A percentile compares a stretch with the other conserved stretches of the same genome.
phyloP scores from a whole-genome alignment of 2,113 vertebrate genomes.

The Cricetomys ansorgei region DNA sequence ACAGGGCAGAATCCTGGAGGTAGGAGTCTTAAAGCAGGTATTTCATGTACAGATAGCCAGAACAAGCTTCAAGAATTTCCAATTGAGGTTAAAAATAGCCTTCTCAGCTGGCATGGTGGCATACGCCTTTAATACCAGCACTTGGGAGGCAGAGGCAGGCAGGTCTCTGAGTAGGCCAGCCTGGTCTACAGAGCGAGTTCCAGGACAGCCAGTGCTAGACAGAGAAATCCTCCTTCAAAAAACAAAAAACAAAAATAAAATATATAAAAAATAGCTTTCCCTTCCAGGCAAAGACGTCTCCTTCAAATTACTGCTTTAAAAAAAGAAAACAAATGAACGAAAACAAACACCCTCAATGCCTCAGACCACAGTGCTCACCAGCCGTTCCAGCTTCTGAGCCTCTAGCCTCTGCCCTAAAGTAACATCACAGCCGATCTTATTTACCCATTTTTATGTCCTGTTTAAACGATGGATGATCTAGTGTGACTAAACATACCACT shows the following conservation, averaged over 20 bases:
- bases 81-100: constrained; percentile 80
- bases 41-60: constrained; percentile 64
- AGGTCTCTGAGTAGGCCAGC: neutral
- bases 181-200: neutral
- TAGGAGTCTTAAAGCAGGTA: constrained; percentile 80
- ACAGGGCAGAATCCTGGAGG: too few species aligned
- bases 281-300: constrained; percentile 79
- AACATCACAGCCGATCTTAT: neutral
- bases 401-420: constrained; percentile 7
- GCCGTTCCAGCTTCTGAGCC: constrained; percentile 61
- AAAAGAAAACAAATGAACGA: too few species aligned
- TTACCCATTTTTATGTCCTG: neutral
- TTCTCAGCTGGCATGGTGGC: neutral
- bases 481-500: neutral
- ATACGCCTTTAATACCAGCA: neutral
- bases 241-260: neutral
- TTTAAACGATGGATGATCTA: neutral
- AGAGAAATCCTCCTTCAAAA: neutral
- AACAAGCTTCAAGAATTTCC: constrained; percentile 75
- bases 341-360: neutral
- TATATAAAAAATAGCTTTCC: neutral
- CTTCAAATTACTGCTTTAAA: constrained; percentile 67
- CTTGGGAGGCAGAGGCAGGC: neutral
- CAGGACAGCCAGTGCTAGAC: neutral
- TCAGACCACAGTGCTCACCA: constrained; percentile 35